Conservation (phyloP, 2,888 invertebrate species). For the Apocheima hispidaria region DNA sequence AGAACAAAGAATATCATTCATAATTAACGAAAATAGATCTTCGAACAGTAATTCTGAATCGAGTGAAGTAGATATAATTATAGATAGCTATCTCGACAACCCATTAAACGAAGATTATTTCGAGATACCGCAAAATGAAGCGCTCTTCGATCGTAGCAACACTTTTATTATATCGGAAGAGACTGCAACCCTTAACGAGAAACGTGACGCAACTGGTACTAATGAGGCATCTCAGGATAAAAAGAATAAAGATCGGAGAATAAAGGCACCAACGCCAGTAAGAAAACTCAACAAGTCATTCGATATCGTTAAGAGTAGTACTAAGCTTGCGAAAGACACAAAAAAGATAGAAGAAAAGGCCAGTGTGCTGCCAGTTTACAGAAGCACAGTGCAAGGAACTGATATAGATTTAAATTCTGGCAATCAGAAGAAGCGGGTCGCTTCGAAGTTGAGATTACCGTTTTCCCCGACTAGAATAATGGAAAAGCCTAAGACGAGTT, state of each 20-base stretch:
- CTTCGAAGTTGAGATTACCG: constrained; percentile 75
- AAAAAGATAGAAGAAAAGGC: constrained; percentile 63
- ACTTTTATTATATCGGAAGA: constrained; percentile 70
- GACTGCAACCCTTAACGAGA: constrained; percentile 53
- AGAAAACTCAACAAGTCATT: constrained; percentile 72
- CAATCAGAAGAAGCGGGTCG: constrained; percentile 69
- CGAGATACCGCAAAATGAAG: constrained; percentile 60
- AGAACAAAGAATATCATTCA: constrained; percentile 81
- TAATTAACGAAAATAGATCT: constrained; percentile 81
- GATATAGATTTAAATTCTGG: constrained; percentile 62
- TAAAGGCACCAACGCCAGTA: constrained; percentile 70
- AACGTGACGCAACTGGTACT: constrained; percentile 51
- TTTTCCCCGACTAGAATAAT: constrained; percentile 76
- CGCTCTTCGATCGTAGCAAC: constrained; percentile 68
- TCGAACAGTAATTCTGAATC: constrained; percentile 80
- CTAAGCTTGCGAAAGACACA: constrained; percentile 59
- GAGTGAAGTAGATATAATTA: constrained; percentile 76
- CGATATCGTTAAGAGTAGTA: constrained; percentile 64
- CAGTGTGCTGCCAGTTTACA: constrained; percentile 76
- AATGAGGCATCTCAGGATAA: constrained; percentile 59
- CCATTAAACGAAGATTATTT: constrained; percentile 61
- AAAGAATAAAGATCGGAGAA: constrained; percentile 68
- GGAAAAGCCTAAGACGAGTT: constrained; percentile 79
- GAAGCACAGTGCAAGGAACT: constrained; percentile 64
- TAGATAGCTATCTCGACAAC: constrained; percentile 72